These are phyloP conservation scores for Saxidomus purpurata DNA, from an alignment of 1,140 invertebrate genomes.

Conservation along the genomic window DNA sequence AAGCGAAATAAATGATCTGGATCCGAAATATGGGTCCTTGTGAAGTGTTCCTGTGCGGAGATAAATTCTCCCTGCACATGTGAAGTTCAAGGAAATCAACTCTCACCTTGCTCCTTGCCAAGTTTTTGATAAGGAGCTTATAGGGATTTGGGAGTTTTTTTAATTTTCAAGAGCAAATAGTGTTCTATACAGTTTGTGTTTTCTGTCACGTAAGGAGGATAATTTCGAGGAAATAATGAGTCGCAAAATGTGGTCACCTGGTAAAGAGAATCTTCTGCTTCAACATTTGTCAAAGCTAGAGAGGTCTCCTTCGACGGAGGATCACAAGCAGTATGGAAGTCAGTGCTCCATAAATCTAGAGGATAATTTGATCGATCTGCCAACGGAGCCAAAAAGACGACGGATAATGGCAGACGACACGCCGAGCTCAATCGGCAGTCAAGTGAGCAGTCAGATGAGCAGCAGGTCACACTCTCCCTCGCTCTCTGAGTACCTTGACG, in stretches of 20 bases:
- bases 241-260: constrained; percentile 51
- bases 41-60: constrained; percentile 29
- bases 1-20: not conserved
- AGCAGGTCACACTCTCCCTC: constrained; percentile 77
- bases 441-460: constrained; percentile 71
- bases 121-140: constrained; percentile 64
- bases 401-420: constrained; percentile 72
- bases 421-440: constrained; percentile 55
- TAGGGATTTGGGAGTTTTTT: constrained; percentile 45
- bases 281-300: constrained; percentile 45
- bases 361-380: constrained; percentile 64
- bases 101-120: constrained; percentile 64
- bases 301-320: constrained; percentile 59
- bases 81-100: constrained; percentile 54
- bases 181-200: not conserved
- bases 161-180: not conserved
- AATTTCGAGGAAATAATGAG: constrained; percentile 15
- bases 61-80: not conserved
- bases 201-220: not conserved
- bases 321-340: constrained; percentile 62
- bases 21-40: not conserved
- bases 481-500: constrained; percentile 65
- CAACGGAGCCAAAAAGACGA: constrained; percentile 75
- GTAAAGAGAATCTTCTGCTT: constrained; percentile 53
- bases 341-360: constrained; percentile 56